Conservation (phyloP, 1,140 invertebrate genomes). For the Batillaria attramentaria region DNA sequence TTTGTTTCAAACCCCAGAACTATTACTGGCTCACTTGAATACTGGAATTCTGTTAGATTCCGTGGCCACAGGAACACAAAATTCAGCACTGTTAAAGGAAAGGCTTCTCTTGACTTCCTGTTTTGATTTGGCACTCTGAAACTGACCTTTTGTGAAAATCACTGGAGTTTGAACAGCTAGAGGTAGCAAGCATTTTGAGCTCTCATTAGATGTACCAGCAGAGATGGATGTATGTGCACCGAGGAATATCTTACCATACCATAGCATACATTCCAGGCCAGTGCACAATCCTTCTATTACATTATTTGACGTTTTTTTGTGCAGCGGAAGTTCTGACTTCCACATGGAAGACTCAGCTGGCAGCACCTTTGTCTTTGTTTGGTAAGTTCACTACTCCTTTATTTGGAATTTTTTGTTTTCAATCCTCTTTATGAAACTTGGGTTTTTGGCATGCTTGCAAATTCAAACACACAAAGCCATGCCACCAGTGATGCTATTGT, state of each 20-base stretch:
- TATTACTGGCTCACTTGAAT: not conserved
- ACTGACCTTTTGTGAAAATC: too few relatives aligned
- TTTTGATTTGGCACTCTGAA: too few relatives aligned
- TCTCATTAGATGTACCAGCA: too few relatives aligned
- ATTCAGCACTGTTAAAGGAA: too few relatives aligned
- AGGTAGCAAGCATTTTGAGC: too few relatives aligned
- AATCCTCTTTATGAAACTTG: not conserved
- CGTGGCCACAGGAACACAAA: not conserved
- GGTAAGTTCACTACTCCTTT: constrained; percentile 47
- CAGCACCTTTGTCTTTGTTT: constrained; percentile 64
- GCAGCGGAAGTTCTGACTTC: constrained; percentile 52
- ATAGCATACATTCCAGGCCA: not conserved
- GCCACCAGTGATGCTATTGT: not conserved
- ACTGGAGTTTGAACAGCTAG: too few relatives aligned
- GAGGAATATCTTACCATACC: too few relatives aligned
- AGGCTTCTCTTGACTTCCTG: too few relatives aligned
- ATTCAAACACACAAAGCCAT: too few relatives aligned
- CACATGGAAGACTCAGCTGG: constrained; percentile 56
- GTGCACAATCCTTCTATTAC: not conserved
- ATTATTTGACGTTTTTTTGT: constrained; percentile 19
- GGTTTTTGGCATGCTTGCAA: too few relatives aligned
- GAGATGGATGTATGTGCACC: too few relatives aligned
- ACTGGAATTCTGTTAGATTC: not conserved
- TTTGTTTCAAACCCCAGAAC: not conserved
- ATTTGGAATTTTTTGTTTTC: not conserved